Evolutionary conservation across 2,888 invertebrate species (phyloP), one percentile per base, ranked within the genome.

Genomic region (Cephonodes hylas): DNA sequence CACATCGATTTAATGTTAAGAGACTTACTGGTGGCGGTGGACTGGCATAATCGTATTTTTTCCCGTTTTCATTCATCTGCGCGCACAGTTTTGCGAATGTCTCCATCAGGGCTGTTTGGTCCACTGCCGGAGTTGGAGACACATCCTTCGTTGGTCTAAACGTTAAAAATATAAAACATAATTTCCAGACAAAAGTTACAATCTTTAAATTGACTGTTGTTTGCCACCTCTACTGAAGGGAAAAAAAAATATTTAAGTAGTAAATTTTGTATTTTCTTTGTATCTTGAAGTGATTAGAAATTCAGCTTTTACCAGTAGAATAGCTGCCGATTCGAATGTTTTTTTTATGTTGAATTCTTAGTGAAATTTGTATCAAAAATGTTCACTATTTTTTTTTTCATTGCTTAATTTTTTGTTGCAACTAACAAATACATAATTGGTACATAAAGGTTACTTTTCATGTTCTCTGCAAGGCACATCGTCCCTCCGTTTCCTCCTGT

Each of bases 31-130:
- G 68, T 62, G 73, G 65, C 45, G 66, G 70, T 27, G 20, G 59
- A 13, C 71, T 70, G 5, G 60, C 31, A 38, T 59, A 58, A 13
- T 73, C 68, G 42, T 59, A 58, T 8, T 73, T 68, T 10, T 66
- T 45, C 57, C 69, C 69, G 65, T 84, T 88, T 0, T 84, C 75
- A 48, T 75, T 86, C 63, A 91, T 75, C 61, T 88, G 84, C 8
- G 84, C 81, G 64, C 88, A 90, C 18, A 91, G 65, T 65, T 90
- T 88, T 0, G 89, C 89, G 62, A 91, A 89, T 0, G 91, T 91
- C 73, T 91, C 84, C 27, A 90, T 73, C 0, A 91, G 73, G 25
- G 74, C 73, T 0, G 74, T 68, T 75, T 89, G 87, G 57, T 89
- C 81, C 34, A 85, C 64, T 1, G 65, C 62, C 2, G 81, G 66